Evolutionary conservation across 1,140 invertebrate species (phyloP).

Genomic region (Pteromalus puparum): DNA sequence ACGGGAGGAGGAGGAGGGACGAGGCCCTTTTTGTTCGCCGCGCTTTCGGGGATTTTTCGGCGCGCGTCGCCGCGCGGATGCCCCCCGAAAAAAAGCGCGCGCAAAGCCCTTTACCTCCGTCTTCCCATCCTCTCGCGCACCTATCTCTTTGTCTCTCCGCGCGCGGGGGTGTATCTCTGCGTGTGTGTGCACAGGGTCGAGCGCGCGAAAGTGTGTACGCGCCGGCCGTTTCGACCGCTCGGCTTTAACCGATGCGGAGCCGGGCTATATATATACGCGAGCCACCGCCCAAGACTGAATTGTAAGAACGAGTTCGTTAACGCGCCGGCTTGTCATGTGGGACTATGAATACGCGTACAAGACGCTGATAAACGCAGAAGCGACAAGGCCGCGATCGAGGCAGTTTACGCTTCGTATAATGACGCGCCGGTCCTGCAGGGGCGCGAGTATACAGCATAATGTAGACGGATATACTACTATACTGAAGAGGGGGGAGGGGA

Average conservation of each 20-base stretch:
- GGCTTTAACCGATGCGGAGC: too few relatives aligned
- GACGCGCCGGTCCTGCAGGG: too few relatives aligned
- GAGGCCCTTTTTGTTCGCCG: neutral
- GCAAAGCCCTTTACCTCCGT: slow-evolving; percentile 13
- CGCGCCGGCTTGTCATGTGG: neutral
- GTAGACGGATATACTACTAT: too few relatives aligned
- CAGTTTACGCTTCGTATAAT: neutral
- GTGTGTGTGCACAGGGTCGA: neutral
- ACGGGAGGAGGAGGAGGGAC: neutral
- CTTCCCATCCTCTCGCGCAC: neutral
- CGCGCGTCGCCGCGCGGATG: neutral
- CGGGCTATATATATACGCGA: too few relatives aligned
- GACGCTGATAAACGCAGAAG: neutral
- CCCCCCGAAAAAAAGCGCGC: neutral
- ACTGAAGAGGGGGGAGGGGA: neutral
- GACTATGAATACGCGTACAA: too few relatives aligned
- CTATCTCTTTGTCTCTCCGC: neutral
- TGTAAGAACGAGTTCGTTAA: neutral
- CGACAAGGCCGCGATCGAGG: too few relatives aligned
- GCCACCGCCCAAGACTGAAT: too few relatives aligned
- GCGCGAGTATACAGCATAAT: too few relatives aligned
- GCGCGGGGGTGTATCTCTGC: too few relatives aligned
- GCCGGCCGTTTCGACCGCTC: too few relatives aligned
- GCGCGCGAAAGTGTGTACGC: neutral
- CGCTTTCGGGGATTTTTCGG: slow-evolving; percentile 9